Base-by-base conservation (phyloP, 2,113 vertebrate species). In the Aptenodytes forsteri region DNA sequence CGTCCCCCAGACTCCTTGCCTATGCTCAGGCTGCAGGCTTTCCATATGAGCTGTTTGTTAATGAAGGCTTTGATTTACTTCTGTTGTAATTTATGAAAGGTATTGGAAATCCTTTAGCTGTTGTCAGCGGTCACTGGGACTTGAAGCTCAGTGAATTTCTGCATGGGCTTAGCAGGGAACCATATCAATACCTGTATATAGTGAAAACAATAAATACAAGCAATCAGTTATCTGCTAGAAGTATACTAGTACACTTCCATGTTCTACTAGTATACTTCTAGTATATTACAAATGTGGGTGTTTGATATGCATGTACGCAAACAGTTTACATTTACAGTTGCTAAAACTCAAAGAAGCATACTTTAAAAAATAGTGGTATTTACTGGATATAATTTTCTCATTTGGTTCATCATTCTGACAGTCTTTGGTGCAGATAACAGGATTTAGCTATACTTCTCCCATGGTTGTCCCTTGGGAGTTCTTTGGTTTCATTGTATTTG, bases 391-490 rank as follows among this genome's bases (percentile, higher is more conserved):
- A 15, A 27, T 32, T 36, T 76, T 49, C 40, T 40, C 19, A 15
- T 58, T 76, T 46, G 13, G 5, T 54, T 46, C 10, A 7, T 69
- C 13, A 11, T 7, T 70, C 42, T 58, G 16, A 29, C 56, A 59
- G 55, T 6, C 64, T 70, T 49, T 36, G 23, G 44, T 62, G 62
- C 52, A 72, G 71, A 23, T 21, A 67, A 44, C 27, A 46, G 62
- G 12, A 67, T 25, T 69, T 61, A 55, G 19, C 62, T 49, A 3
- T 80, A 27, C 23, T 30, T 71, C 6, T 79, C 36, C 42, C 2
- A 0, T 27, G 9, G 34, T 44, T 70, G 13, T 52, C 11, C 40
- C 30, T 23, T 0, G 1, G 32, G 54, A 65, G 7, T 19, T 64
- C 17, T 56, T 85, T 52, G 6, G 5, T 67, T 85, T 32, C 19